Conservation (phyloP, 1,140 invertebrate species). For the Trichogramma pretiosum region DNA sequence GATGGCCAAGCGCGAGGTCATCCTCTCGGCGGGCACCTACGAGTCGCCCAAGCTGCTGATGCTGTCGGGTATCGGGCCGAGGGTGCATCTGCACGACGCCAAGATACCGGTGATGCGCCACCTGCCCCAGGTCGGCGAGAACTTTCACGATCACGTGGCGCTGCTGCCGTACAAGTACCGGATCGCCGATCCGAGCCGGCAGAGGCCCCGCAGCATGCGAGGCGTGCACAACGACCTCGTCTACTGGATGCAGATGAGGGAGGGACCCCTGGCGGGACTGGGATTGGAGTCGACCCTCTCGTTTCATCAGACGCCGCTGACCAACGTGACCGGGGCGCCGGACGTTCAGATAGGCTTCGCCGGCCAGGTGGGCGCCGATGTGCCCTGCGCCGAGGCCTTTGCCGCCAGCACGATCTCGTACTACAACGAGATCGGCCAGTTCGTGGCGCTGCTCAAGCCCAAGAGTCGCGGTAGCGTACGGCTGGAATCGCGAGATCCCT, state of each 20-base stretch:
- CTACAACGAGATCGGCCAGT: neutral
- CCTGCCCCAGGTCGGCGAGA: conserved; percentile 52
- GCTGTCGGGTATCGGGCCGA: conserved; percentile 58
- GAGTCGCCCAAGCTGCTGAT: conserved; percentile 65
- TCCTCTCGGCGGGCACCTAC: conserved; percentile 61
- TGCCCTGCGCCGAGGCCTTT: conserved; percentile 4
- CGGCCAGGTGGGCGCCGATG: no score
- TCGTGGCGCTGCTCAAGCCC: conserved; percentile 59
- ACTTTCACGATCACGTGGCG: conserved; percentile 48
- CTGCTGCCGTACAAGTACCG: no score
- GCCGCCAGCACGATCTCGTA: conserved; percentile 11
- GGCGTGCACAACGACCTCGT: neutral
- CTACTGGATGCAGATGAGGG: neutral
- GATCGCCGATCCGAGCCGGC: neutral
- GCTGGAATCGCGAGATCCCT: conserved; percentile 59
- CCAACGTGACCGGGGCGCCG: neutral
- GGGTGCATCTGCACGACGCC: conserved; percentile 44
- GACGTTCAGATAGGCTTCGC: conserved; percentile 9
- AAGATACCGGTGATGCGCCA: conserved; percentile 37
- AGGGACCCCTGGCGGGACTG: neutral
- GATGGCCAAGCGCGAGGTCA: conserved; percentile 46
- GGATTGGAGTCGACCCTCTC: neutral
- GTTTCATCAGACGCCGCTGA: neutral
- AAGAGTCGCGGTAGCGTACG: conserved; percentile 63
- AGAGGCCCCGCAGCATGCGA: neutral